Percentiles rank a stretch among this genome's conserved stretches.
Evolutionary conservation across 2,797 vertebrate species (phyloP).

Genomic region (Chaetodon trifasciatus): DNA sequence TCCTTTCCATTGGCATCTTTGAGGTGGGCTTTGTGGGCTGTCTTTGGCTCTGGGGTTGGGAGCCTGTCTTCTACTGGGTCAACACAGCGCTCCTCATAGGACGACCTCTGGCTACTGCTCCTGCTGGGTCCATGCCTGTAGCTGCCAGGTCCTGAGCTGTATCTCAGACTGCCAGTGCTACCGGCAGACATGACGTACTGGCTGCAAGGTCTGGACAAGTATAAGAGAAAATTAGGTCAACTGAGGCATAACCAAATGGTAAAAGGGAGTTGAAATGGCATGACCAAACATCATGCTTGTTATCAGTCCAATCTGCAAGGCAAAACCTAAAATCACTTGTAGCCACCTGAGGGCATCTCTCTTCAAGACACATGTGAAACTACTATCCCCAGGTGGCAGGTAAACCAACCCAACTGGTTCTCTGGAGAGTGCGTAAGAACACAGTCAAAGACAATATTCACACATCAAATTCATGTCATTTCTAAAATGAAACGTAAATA

Average conservation of each 20-base stretch:
- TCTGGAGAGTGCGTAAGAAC: conserved; percentile 8
- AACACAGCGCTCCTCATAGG: conserved; percentile 82
- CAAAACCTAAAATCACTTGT: conserved; percentile 18
- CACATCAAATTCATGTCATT: conserved; percentile 7
- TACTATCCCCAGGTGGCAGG: conserved; percentile 53
- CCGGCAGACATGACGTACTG: conserved; percentile 86
- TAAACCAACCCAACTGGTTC: conserved; percentile 65
- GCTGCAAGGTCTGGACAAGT: conserved; percentile 74
- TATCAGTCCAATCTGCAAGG: background rate
- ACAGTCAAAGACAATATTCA: conserved; percentile 10
- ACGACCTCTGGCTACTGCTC: conserved; percentile 77
- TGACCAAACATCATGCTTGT: background rate
- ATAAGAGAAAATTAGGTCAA: background rate
- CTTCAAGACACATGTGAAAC: conserved; percentile 50
- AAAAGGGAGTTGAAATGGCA: background rate
- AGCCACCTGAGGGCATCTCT: conserved; percentile 51
- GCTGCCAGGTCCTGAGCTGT: conserved; percentile 64
- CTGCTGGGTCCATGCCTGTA: conserved; percentile 21
- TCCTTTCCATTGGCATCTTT: conserved; percentile 85
- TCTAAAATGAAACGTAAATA: background rate
- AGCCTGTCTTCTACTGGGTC: conserved; percentile 74
- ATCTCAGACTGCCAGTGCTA: conserved; percentile 62
- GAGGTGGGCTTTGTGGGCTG: conserved; percentile 79
- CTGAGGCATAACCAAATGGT: background rate
- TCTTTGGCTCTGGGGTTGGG: conserved; percentile 55